Conservation (phyloP, 2,797 vertebrate genomes). For the Microchirus variegatus region DNA sequence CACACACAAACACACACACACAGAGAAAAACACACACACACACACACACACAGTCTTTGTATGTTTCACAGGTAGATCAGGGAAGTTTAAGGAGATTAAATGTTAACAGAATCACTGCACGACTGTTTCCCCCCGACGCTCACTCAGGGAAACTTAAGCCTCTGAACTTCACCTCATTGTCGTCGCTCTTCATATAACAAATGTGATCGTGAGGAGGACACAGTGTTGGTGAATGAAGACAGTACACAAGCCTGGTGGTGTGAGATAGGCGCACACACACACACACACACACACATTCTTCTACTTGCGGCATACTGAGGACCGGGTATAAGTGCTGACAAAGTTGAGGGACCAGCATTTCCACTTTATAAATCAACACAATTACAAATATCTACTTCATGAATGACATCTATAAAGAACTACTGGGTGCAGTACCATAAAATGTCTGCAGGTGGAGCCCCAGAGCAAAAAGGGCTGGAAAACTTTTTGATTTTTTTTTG, state of each 20-base stretch:
- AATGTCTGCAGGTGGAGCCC: too few relatives aligned
- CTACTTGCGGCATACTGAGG: too few relatives aligned
- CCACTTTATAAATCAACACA: too few relatives aligned
- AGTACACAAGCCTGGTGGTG: conserved; percentile 60
- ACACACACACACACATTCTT: conserved; percentile 36
- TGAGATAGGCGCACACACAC: conserved; percentile 49
- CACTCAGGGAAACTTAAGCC: conserved; percentile 66
- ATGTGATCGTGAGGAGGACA: conserved; percentile 49
- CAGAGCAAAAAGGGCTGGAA: too few relatives aligned
- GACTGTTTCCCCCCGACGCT: conserved; percentile 53
- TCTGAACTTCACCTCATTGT: conserved; percentile 61
- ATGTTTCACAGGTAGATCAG: conserved; percentile 49
- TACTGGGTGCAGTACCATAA: too few relatives aligned
- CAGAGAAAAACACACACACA: conserved; percentile 56
- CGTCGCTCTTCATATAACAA: conserved; percentile 60
- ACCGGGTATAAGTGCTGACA: too few relatives aligned
- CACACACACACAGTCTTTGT: conserved; percentile 58
- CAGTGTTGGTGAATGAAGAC: conserved; percentile 55
- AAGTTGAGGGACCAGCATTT: too few relatives aligned
- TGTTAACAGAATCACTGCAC: conserved; percentile 46
- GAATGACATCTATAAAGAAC: too few relatives aligned
- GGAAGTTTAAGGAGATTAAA: conserved; percentile 53
- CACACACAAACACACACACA: too few relatives aligned
- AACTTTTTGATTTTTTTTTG: too few relatives aligned
- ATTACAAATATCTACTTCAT: too few relatives aligned